Conservation (phyloP, 2,888 invertebrate species). For the Spilosoma lubricipeda region DNA sequence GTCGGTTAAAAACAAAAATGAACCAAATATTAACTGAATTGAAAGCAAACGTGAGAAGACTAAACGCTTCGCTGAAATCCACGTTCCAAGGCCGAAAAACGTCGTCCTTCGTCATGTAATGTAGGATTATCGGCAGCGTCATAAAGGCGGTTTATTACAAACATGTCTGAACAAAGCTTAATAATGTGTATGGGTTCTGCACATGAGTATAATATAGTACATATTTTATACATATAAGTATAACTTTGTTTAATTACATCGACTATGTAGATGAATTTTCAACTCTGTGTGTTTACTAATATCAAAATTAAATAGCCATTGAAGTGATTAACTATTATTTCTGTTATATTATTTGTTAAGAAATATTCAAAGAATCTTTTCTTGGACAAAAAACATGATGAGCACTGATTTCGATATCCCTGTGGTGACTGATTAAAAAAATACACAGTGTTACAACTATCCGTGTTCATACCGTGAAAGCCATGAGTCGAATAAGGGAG, state of each 20-base stretch:
- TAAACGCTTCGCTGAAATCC: background rate
- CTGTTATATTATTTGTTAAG: background rate
- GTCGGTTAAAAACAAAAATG: no score
- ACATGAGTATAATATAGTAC: background rate
- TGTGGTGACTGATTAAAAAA: no score
- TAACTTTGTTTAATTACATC: background rate
- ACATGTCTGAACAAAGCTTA: constrained; percentile 36
- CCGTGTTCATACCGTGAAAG: no score
- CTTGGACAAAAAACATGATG: background rate
- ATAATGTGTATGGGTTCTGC: constrained; percentile 16
- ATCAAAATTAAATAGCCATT: background rate
- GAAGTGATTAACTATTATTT: background rate
- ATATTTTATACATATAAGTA: background rate
- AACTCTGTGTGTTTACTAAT: background rate
- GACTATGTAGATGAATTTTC: background rate
- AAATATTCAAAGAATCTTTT: background rate
- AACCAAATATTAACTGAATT: background rate
- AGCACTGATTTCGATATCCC: no score
- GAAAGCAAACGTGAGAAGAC: background rate
- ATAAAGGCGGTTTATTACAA: constrained; percentile 41
- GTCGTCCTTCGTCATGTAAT: constrained; percentile 41
- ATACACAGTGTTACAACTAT: no score
- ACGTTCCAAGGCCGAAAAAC: background rate
- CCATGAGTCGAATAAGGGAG: no score
- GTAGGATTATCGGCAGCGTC: constrained; percentile 41